Evolutionary conservation across 2,888 invertebrate species (phyloP).

Genomic region (Encarsia formosa): DNA sequence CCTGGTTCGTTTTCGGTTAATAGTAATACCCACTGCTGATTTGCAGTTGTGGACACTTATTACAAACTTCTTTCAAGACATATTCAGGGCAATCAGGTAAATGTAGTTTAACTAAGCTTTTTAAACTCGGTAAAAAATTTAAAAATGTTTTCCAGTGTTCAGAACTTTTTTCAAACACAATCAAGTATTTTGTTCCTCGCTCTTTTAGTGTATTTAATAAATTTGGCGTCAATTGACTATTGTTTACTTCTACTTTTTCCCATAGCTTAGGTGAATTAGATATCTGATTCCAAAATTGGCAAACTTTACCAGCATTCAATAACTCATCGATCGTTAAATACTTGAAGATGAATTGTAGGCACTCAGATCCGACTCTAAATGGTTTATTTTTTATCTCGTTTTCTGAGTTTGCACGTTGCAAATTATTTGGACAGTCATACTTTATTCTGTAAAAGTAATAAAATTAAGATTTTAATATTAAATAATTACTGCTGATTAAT

Average conservation of each 20-base stretch:
- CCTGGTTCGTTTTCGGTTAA: no score
- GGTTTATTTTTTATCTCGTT: no score
- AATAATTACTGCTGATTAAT: no score
- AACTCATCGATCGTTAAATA: slow-evolving; percentile 77
- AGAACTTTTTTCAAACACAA: slow-evolving; percentile 59
- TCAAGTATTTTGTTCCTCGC: slow-evolving; percentile 69
- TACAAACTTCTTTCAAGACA: slow-evolving; percentile 67
- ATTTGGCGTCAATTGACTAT: slow-evolving; percentile 71
- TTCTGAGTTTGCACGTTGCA: no score
- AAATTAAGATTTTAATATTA: no score
- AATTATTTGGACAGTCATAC: no score
- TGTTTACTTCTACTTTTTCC: slow-evolving; percentile 78
- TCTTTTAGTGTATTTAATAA: slow-evolving; percentile 66
- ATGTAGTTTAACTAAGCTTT: slow-evolving; percentile 60
- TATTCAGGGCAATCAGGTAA: slow-evolving; percentile 68
- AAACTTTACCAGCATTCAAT: slow-evolving; percentile 69
- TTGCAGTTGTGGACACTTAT: slow-evolving; percentile 61
- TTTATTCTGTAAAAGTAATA: no score
- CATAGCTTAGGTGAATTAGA: slow-evolving; percentile 70
- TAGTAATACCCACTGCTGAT: slow-evolving; percentile 67
- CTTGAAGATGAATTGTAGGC: slow-evolving; percentile 65
- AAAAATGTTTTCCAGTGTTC: slow-evolving; percentile 70
- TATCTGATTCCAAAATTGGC: slow-evolving; percentile 71
- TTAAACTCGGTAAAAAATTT: slow-evolving; percentile 61
- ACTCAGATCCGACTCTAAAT: no score